phyloP scores from a whole-genome alignment of 2,113 vertebrate species.

The Malurus alboscapulatus region DNA sequence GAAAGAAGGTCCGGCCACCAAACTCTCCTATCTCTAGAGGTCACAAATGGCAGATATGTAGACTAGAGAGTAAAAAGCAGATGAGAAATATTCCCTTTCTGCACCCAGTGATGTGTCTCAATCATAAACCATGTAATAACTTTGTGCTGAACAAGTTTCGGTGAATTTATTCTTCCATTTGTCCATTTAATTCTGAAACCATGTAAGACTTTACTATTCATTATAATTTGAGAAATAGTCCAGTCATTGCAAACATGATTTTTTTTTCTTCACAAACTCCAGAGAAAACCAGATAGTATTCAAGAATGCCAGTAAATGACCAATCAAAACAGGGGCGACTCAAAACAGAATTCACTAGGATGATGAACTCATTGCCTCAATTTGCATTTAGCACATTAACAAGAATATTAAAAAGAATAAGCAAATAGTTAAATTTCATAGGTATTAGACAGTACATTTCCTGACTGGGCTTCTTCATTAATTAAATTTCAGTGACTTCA shows the following conservation, averaged over 20 bases:
- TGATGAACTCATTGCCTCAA: background rate
- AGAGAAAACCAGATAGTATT: background rate
- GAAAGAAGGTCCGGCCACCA: background rate
- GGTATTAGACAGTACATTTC: background rate
- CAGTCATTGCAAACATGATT: accelerated
- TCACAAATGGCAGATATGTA: background rate
- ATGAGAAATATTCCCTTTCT: background rate
- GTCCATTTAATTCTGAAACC: background rate
- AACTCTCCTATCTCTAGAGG: background rate
- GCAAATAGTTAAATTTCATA: background rate
- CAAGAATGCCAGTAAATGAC: background rate
- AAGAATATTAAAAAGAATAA: background rate
- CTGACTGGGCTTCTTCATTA: background rate
- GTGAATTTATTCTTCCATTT: background rate
- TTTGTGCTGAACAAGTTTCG: background rate
- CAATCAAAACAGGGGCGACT: background rate
- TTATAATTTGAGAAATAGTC: background rate
- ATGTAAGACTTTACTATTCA: background rate
- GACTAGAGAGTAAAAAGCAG: background rate
- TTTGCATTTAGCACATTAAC: background rate
- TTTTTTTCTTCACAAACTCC: background rate
- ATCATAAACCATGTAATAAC: background rate
- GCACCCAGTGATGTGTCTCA: background rate
- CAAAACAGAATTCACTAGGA: background rate
- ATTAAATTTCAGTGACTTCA: background rate